Base-by-base conservation (phyloP, 2,888 invertebrate genomes). In the Mythimna impura region DNA sequence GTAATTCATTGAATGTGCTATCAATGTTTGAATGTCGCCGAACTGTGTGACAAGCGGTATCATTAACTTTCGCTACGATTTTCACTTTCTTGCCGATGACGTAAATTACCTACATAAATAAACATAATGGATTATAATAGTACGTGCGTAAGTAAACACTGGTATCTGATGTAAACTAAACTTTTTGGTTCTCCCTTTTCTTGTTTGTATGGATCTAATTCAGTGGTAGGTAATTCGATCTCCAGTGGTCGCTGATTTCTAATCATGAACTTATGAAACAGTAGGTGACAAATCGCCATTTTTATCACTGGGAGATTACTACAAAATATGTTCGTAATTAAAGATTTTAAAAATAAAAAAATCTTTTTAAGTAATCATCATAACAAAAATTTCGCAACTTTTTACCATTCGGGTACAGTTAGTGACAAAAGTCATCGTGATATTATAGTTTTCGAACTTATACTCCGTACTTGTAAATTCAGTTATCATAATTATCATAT, bases 31-130 rank as follows among this genome's bases (percentile, higher is more conserved):
- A 63, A 43, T 58, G 71, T 47, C 40, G 25, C 47, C 54, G 43
- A 66, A 61, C 63, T 69, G 61, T 66, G 30, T 66, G 82, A 60
- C 55, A 52, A 72, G 50, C 58, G 47, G 58, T 69, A 64, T 61
- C 57, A 57, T 52, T 58, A 70, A 67, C 77, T 80, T 82, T 82
- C 73, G 74, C 72, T 66, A 54, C 60, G 68, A 75, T 74, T 80
- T 80, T 50, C 66, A 85, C 76, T 85, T 83, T 83, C 80, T 72
- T 73, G 52, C 54, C 63, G 71, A 77, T 84, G 81, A 79, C 78
- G 74, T 83, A 76, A 83, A 79, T 72, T 34, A 78, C 52, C 65
- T 70, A 34, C n/a, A 50, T 63, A 78, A 70, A 76, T 78, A 78
- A 63, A 78, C 71, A 68, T 66, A 75, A 64, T 71, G 22, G 68